A percentile compares a stretch with the other conserved stretches of the same genome.
Evolutionary conservation across 2,797 vertebrate species (phyloP).

Genomic region (Picus viridis): DNA sequence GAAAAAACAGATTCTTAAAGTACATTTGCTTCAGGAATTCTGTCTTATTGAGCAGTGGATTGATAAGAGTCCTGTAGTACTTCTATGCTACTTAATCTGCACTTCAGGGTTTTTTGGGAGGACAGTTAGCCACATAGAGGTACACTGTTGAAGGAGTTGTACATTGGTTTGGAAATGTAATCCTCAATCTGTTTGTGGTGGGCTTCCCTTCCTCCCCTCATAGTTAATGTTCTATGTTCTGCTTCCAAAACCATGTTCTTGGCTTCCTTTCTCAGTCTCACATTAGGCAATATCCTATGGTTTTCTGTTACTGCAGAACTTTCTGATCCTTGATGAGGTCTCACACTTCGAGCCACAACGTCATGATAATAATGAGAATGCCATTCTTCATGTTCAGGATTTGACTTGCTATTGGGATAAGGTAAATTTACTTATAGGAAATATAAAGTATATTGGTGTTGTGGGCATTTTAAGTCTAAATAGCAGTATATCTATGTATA

Average conservation of each 20-base stretch:
- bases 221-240: neutral
- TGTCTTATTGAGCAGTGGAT: neutral
- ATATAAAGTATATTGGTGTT: neutral
- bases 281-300: neutral
- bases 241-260: neutral
- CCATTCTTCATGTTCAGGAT: slow-evolving; percentile 84
- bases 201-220: too few relatives aligned
- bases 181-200: neutral
- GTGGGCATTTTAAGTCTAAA: neutral
- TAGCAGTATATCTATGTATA: neutral
- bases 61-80: neutral
- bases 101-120: neutral
- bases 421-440: slow-evolving; percentile 76
- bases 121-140: neutral
- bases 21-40: neutral
- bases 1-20: neutral
- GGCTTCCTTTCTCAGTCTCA: neutral
- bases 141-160: neutral
- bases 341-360: slow-evolving; percentile 61
- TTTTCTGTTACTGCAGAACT: slow-evolving; percentile 79
- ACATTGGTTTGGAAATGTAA: neutral
- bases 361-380: slow-evolving; percentile 74
- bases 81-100: neutral
- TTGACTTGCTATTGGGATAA: slow-evolving; percentile 90
- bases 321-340: slow-evolving; percentile 92